Evolutionary conservation across 2,113 vertebrate species (phyloP).

Genomic region (Cisticola juncidis): DNA sequence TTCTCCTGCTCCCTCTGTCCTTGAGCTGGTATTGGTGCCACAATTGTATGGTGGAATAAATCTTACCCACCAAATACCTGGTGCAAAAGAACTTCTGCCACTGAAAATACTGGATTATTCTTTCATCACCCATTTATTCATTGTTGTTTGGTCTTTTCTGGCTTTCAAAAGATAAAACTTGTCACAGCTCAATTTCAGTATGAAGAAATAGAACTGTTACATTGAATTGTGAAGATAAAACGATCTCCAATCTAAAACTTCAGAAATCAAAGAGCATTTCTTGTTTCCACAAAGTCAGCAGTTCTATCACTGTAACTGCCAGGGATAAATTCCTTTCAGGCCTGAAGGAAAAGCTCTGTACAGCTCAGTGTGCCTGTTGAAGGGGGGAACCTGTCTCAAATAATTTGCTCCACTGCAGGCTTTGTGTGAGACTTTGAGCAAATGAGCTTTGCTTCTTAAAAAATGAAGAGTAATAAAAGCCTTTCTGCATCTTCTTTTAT

Average conservation of each 20-base stretch:
- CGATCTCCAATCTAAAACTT: neutral
- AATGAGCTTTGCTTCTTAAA: neutral
- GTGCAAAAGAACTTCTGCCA: neutral
- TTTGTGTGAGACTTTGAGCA: neutral
- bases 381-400: neutral
- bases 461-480: neutral
- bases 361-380: neutral
- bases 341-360: neutral
- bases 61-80: neutral
- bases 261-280: neutral
- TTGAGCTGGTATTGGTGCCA: neutral
- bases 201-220: neutral
- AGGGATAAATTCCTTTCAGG: neutral
- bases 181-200: neutral
- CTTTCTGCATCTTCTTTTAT: neutral
- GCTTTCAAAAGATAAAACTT: neutral
- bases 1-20: neutral
- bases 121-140: neutral
- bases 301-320: neutral
- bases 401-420: neutral
- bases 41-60: neutral
- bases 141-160: neutral
- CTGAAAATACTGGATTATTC: neutral
- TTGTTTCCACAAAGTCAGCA: neutral
- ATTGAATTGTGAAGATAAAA: neutral